Evolutionary conservation across 1,140 invertebrate genomes (phyloP).

Genomic region (Lordiphosa mommai): DNA sequence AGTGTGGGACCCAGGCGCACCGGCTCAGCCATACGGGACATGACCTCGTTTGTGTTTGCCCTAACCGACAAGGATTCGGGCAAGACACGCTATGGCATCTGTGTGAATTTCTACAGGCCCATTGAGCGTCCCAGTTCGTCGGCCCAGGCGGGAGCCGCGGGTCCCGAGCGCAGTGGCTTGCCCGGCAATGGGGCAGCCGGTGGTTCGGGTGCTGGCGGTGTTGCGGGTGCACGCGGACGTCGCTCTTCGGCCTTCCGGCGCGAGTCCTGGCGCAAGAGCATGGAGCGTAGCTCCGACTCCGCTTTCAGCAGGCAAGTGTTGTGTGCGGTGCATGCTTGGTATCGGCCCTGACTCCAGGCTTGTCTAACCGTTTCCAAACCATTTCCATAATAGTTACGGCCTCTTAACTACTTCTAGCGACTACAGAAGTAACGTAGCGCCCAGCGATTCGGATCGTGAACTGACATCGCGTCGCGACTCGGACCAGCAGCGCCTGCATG

Average conservation of each 20-base stretch:
- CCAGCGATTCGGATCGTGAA: slow-evolving; percentile 92
- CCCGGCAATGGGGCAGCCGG: slow-evolving; percentile 48
- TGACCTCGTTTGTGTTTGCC: slow-evolving; percentile 98
- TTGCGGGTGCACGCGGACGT: slow-evolving; percentile 48
- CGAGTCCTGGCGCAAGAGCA: slow-evolving; percentile 93
- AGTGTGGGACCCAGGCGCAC: slow-evolving; percentile 93
- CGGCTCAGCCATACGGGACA: slow-evolving; percentile 87
- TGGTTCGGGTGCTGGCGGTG: slow-evolving; percentile 18
- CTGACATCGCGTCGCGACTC: slow-evolving; percentile 85
- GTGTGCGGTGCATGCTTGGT: slow-evolving; percentile 1
- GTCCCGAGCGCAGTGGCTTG: slow-evolving; percentile 40
- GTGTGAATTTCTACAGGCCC: slow-evolving; percentile 98
- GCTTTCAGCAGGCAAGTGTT: slow-evolving; percentile 91
- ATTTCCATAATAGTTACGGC: slow-evolving; percentile 80
- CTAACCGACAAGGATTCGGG: slow-evolving; percentile 99
- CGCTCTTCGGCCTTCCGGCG: slow-evolving; percentile 86
- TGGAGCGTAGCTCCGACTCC: slow-evolving; percentile 94
- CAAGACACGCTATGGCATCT: slow-evolving; percentile 95
- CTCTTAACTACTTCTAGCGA: slow-evolving; percentile 86
- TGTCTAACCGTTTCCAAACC: slow-evolving; percentile 55
- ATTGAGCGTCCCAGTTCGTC: slow-evolving; percentile 83
- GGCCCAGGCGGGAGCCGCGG: slow-evolving; percentile 9
- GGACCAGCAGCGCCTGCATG: slow-evolving; percentile 64
- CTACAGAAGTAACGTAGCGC: slow-evolving; percentile 92
- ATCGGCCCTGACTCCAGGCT: too few relatives aligned